These are phyloP conservation scores for Meteorus cinctellus DNA, from an alignment of 2,888 invertebrate genomes.

Conservation along the genomic window DNA sequence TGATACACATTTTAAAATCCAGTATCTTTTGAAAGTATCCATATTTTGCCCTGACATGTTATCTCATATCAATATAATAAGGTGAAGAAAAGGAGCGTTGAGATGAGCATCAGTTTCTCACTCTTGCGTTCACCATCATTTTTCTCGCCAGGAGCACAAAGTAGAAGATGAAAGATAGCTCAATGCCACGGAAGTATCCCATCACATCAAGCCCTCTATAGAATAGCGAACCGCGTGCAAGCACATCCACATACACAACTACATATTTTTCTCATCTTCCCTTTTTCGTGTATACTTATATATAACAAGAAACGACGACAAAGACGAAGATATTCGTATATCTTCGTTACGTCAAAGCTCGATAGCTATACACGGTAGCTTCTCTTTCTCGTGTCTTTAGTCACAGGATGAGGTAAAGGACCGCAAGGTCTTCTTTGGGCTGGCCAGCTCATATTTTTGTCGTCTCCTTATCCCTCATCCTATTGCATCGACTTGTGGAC, in stretches of 20 bases:
- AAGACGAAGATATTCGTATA: slow-evolving; percentile 50
- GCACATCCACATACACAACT: slow-evolving; percentile 4
- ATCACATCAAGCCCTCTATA: slow-evolving; percentile 30
- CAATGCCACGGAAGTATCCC: slow-evolving; percentile 46
- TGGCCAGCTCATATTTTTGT: slow-evolving; percentile 48
- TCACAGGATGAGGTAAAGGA: slow-evolving; percentile 24
- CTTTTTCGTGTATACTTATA: slow-evolving; percentile 7
- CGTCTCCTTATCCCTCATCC: slow-evolving; percentile 16
- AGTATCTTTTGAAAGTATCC: not conserved
- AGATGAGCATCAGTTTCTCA: slow-evolving; percentile 36
- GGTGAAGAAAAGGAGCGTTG: not conserved
- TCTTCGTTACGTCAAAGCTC: slow-evolving; percentile 56
- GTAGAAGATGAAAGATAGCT: slow-evolving; percentile 57
- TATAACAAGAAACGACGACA: not conserved
- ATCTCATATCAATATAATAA: slow-evolving; percentile 19
- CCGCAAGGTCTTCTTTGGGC: slow-evolving; percentile 42
- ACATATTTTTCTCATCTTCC: slow-evolving; percentile 19
- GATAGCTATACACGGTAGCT: not conserved
- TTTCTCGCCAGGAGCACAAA: slow-evolving; percentile 54
- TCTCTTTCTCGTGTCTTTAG: slow-evolving; percentile 16
- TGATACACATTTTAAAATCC: not conserved
- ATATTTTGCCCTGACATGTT: not conserved
- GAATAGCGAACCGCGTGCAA: not conserved
- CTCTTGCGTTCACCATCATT: slow-evolving; percentile 40
- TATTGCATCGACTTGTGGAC: slow-evolving; percentile 25